phyloP scores from a whole-genome alignment of 2,888 invertebrate species.

The Diachrysia chrysitis region DNA sequence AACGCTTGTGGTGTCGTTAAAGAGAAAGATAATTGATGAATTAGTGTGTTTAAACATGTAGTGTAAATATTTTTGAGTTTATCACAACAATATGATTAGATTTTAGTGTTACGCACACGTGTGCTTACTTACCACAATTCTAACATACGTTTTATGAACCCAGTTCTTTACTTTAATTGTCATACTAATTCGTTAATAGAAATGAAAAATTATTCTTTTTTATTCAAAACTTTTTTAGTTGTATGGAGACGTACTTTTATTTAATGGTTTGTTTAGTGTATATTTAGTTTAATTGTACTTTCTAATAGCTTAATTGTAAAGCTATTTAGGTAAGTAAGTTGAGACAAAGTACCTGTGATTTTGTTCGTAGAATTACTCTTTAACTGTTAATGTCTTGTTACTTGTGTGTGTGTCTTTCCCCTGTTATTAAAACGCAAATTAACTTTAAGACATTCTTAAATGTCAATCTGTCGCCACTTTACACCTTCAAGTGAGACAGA shows the following conservation, averaged over 20 bases:
- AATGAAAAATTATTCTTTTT: neutral
- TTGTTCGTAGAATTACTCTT: conserved; percentile 22
- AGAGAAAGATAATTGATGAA: neutral
- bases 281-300: conserved; percentile 22
- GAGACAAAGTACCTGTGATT: conserved; percentile 50
- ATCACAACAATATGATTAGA: neutral
- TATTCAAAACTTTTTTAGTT: neutral
- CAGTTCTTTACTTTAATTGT: too few relatives aligned
- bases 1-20: conserved; percentile 49
- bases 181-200: neutral
- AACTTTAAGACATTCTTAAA: too few relatives aligned
- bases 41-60: neutral
- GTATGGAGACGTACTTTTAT: neutral
- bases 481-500: too few relatives aligned
- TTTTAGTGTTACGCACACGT: neutral
- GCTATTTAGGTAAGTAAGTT: conserved; percentile 21
- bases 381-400: neutral
- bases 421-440: too few relatives aligned
- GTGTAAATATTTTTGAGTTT: neutral
- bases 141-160: neutral
- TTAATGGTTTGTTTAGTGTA: conserved; percentile 7
- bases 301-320: neutral
- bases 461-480: too few relatives aligned
- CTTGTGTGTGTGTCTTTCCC: neutral
- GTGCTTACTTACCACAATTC: neutral